Conservation (phyloP, 2,888 invertebrate genomes). For the Hydrotaea diabolus region DNA sequence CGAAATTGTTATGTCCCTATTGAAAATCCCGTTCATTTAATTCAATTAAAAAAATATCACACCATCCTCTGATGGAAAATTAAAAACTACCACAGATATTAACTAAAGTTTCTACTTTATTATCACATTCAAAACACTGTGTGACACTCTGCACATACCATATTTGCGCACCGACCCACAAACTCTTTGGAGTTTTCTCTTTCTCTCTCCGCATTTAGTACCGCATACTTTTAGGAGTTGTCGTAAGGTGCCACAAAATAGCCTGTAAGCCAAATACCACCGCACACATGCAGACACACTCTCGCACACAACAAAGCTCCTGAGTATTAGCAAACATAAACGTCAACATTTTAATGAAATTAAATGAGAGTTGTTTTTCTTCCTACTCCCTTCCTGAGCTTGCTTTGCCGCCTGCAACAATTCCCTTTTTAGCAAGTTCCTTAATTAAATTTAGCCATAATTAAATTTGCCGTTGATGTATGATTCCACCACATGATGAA, state of each 20-base stretch:
- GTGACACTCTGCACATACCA: neutral
- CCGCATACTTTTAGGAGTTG: slow-evolving; percentile 49
- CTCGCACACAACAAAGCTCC: neutral
- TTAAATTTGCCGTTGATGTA: slow-evolving; percentile 18
- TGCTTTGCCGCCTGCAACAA: neutral
- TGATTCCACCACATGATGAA: slow-evolving; percentile 19
- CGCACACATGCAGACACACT: neutral
- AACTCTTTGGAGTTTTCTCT: neutral
- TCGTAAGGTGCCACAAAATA: slow-evolving; percentile 48
- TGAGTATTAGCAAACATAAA: slow-evolving; percentile 28
- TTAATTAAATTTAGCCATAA: slow-evolving; percentile 22
- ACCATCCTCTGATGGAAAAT: no score
- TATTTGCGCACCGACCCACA: neutral
- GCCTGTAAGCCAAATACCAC: neutral
- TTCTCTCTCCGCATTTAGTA: neutral
- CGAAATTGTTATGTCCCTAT: no score
- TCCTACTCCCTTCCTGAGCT: neutral
- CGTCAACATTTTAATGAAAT: slow-evolving; percentile 40
- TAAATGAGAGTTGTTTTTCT: slow-evolving; percentile 14
- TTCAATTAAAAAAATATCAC: no score
- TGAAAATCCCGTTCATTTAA: no score
- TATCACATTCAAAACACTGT: neutral
- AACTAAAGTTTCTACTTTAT: no score
- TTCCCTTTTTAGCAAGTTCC: slow-evolving; percentile 1
- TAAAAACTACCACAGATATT: no score